Evolutionary conservation across 2,888 invertebrate species (phyloP).

Genomic region (Globia sparganii): DNA sequence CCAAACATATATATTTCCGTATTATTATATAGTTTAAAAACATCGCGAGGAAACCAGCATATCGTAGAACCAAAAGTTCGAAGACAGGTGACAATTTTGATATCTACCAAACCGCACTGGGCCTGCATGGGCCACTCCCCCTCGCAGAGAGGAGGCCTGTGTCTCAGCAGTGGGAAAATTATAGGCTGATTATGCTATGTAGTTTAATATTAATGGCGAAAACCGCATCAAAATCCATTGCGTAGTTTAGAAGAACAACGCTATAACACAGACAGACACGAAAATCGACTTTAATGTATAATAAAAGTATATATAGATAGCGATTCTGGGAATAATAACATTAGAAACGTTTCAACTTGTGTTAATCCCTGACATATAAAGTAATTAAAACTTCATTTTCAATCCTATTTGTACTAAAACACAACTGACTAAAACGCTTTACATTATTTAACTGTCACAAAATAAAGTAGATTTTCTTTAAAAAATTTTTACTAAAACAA

Average conservation of each 20-base stretch:
- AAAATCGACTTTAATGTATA: background rate
- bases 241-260: background rate
- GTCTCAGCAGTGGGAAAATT: no score
- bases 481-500: constrained; percentile 14
- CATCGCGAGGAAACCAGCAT: background rate
- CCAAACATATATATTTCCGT: no score
- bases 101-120: no score
- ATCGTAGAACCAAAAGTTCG: no score
- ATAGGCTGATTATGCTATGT: no score
- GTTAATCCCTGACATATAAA: background rate
- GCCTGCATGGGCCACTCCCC: no score
- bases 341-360: background rate
- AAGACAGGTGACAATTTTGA: no score
- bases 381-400: constrained; percentile 18
- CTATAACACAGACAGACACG: background rate
- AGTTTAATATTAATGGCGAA: no score
- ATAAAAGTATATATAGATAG: background rate
- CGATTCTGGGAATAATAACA: background rate
- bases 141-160: no score
- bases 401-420: constrained; percentile 29
- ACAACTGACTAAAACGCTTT: constrained; percentile 11
- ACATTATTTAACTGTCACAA: constrained; percentile 16
- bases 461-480: constrained; percentile 9
- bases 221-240: background rate
- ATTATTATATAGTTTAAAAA: background rate